phyloP scores from a whole-genome alignment of 2,797 vertebrate species.

The Pseudochirops corinnae region DNA sequence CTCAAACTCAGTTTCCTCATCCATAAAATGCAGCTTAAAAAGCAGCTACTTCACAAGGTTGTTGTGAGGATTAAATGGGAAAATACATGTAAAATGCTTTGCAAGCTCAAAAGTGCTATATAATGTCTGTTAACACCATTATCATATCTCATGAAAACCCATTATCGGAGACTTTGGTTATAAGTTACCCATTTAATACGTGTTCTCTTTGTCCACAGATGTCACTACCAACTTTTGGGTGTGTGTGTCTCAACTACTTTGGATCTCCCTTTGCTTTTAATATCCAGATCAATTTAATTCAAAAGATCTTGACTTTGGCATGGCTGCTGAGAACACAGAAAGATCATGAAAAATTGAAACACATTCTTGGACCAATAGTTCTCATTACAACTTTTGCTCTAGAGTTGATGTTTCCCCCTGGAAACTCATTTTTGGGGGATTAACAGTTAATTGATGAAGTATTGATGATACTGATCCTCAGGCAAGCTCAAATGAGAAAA shows the following conservation, averaged over 20 bases:
- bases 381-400: neutral
- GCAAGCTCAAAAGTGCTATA: neutral
- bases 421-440: neutral
- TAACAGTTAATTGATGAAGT: neutral
- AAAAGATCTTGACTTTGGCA: neutral
- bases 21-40: neutral
- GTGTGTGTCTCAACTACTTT: neutral
- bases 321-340: neutral
- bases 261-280: neutral
- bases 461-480: neutral
- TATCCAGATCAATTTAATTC: neutral
- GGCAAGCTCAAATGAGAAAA: neutral
- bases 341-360: neutral
- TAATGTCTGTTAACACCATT: neutral
- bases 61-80: neutral
- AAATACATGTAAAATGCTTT: neutral
- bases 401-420: neutral
- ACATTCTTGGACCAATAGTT: neutral
- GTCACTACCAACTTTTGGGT: neutral
- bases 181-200: neutral
- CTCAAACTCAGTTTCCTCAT: neutral
- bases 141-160: neutral
- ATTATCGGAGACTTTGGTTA: neutral
- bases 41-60: neutral
- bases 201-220: neutral